phyloP scores from a whole-genome alignment of 2,797 vertebrate genomes.

The Thalassophryne amazonica region DNA sequence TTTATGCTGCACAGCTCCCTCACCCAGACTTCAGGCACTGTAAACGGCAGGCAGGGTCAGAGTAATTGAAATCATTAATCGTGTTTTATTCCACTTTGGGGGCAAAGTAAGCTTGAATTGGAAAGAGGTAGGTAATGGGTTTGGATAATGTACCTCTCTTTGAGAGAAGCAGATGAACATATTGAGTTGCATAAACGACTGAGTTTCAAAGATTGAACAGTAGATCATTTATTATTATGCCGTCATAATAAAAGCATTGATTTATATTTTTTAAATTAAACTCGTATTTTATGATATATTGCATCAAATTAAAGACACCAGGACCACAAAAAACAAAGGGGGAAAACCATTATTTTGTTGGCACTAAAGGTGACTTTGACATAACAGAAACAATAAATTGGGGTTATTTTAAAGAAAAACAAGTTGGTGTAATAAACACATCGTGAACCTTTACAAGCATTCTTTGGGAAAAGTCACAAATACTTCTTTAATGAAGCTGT shows the following conservation, averaged over 20 bases:
- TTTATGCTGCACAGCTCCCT: conserved; percentile 64
- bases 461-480: too few species aligned
- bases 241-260: conserved; percentile 42
- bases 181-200: conserved; percentile 51
- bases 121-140: conserved; percentile 61
- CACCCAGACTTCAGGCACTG: conserved; percentile 64
- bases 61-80: conserved; percentile 81
- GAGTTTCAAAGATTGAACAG: conserved; percentile 43
- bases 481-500: too few species aligned
- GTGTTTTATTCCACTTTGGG: conserved; percentile 76
- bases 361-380: too few species aligned
- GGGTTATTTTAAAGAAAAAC: too few species aligned
- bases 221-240: conserved; percentile 36
- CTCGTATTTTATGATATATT: conserved; percentile 30
- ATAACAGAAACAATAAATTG: too few species aligned
- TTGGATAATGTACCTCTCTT: conserved; percentile 57
- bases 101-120: conserved; percentile 70
- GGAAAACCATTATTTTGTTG: too few species aligned
- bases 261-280: conserved; percentile 37
- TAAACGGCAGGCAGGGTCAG: conserved; percentile 67
- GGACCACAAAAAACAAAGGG: neutral
- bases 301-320: conserved; percentile 5
- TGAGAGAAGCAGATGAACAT: conserved; percentile 51
- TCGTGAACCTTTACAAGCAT: too few species aligned
- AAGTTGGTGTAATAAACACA: too few species aligned